These are phyloP conservation scores for Megaceryle alcyon DNA, from an alignment of 2,797 vertebrate genomes.

Conservation along the genomic window DNA sequence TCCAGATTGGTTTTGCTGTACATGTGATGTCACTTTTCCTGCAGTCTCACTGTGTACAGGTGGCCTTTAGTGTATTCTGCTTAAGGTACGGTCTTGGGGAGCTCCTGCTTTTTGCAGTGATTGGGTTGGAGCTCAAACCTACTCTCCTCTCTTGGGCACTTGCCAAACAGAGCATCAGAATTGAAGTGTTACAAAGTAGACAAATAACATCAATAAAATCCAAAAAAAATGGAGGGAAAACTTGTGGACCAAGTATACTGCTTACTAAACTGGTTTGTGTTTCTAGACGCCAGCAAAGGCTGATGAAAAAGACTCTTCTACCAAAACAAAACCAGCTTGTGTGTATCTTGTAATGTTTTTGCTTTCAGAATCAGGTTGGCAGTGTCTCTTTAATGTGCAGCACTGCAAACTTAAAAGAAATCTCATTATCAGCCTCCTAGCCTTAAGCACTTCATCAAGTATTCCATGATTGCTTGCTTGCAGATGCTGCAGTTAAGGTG, in stretches of 20 bases:
- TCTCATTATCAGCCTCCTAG: constrained; percentile 63
- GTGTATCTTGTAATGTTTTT: neutral
- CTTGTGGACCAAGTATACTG: neutral
- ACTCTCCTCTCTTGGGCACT: neutral
- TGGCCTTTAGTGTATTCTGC: neutral
- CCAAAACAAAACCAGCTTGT: neutral
- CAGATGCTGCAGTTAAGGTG: constrained; percentile 52
- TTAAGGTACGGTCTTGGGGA: neutral
- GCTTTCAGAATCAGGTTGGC: neutral
- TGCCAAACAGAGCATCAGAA: neutral
- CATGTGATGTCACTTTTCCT: neutral
- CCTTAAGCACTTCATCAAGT: constrained; percentile 54
- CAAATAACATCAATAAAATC: neutral
- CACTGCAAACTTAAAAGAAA: constrained; percentile 53
- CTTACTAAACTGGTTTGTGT: constrained; percentile 13
- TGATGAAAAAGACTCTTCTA: constrained; percentile 12
- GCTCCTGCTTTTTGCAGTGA: neutral
- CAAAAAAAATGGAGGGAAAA: neutral
- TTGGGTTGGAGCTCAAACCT: neutral
- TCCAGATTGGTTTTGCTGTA: neutral
- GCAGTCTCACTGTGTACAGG: neutral
- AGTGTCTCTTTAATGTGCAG: constrained; percentile 55
- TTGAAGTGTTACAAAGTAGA: neutral
- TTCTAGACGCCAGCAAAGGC: neutral
- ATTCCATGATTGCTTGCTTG: constrained; percentile 33